phyloP scores from a whole-genome alignment of 2,113 vertebrate genomes.

The Tangachromis dhanisi region DNA sequence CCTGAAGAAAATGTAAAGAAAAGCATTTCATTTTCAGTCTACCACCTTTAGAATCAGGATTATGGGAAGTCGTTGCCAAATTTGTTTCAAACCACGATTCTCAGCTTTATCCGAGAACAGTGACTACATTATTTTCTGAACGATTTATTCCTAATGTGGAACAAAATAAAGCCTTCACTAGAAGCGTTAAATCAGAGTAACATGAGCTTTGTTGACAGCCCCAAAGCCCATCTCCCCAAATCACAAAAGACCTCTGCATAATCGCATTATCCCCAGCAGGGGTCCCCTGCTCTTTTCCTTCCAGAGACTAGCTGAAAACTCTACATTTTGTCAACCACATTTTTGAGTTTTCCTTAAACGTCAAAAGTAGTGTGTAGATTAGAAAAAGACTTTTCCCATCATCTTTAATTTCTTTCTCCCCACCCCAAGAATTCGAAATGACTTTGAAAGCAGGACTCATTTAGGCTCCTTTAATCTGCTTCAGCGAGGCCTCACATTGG shows the following conservation, averaged over 20 bases:
- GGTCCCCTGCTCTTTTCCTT: background rate
- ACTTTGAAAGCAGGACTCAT: background rate
- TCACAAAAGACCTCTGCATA: conserved; percentile 24
- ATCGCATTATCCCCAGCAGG: conserved; percentile 48
- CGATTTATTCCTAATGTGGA: background rate
- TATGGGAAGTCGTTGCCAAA: background rate
- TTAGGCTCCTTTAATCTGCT: background rate
- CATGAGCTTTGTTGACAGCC: background rate
- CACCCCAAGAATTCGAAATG: background rate
- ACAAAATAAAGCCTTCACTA: background rate
- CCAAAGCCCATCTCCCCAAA: background rate
- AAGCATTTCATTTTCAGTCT: background rate
- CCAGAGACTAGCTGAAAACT: background rate
- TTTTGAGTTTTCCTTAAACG: background rate
- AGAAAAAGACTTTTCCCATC: background rate
- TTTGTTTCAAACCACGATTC: background rate
- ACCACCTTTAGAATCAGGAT: background rate
- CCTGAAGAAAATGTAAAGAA: background rate
- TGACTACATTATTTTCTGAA: background rate
- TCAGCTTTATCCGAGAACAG: background rate
- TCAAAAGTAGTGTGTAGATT: rapidly evolving
- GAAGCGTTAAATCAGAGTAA: conserved; percentile 16
- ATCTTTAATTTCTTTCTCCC: background rate
- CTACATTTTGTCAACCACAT: background rate
- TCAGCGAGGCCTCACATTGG: background rate